These are phyloP conservation scores for Emmelina monodactyla DNA, from an alignment of 2,888 invertebrate species.

Conservation along the genomic window DNA sequence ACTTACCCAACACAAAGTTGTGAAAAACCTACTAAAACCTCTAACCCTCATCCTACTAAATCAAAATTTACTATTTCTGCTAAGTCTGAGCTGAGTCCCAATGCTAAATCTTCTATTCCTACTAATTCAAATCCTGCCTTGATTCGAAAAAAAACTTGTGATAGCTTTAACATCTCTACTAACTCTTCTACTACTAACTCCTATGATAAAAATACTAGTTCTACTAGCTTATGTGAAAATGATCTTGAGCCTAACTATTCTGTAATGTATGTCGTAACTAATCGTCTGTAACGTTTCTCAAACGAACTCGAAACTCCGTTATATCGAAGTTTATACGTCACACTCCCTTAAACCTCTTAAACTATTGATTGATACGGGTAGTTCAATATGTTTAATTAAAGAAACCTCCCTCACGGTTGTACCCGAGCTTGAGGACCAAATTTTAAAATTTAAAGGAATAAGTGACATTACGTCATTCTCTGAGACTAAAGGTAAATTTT, in stretches of 20 bases:
- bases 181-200: too few relatives aligned
- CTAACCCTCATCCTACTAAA: too few relatives aligned
- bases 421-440: background rate
- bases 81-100: background rate
- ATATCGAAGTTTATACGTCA: background rate
- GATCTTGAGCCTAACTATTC: too few relatives aligned
- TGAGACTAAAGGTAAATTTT: too few relatives aligned
- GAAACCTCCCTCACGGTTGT: background rate
- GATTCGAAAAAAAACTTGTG: background rate
- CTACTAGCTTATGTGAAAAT: too few relatives aligned
- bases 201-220: too few relatives aligned
- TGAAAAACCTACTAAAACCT: too few relatives aligned
- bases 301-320: background rate
- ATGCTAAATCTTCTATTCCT: background rate
- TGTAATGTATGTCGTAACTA: too few relatives aligned
- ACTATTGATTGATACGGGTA: constrained; percentile 1
- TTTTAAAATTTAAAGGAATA: too few relatives aligned
- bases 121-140: background rate
- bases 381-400: constrained; percentile 1
- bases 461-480: too few relatives aligned
- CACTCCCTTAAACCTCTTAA: background rate
- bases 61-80: background rate
- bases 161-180: background rate
- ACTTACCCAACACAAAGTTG: too few relatives aligned
- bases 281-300: too few relatives aligned